A percentile compares a stretch with the other conserved stretches of the same genome.
phyloP scores from a whole-genome alignment of 1,140 invertebrate species.

The Halotydeus destructor region DNA sequence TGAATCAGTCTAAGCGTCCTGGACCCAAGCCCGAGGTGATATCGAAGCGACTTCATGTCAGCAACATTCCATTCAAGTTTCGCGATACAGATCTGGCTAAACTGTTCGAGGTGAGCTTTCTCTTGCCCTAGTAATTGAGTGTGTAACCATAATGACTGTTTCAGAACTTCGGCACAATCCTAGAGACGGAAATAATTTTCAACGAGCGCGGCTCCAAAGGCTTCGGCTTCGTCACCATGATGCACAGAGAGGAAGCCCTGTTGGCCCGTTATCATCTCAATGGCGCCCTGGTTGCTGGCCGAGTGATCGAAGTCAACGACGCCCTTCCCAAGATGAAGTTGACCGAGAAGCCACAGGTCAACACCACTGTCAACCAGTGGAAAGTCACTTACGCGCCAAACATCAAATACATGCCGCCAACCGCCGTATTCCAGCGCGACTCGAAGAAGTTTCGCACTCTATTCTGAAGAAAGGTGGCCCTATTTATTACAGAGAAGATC shows the following conservation, averaged over 20 bases:
- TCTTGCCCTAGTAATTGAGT: slow-evolving; percentile 6
- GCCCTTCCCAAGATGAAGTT: neutral
- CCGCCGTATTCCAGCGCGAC: too few species aligned
- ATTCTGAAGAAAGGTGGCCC: too few species aligned
- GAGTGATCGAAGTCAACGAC: neutral
- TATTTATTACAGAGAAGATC: too few species aligned
- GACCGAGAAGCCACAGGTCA: too few species aligned
- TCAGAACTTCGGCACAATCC: slow-evolving; percentile 90
- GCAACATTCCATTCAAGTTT: slow-evolving; percentile 97
- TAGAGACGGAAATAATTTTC: slow-evolving; percentile 99
- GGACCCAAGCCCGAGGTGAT: too few species aligned
- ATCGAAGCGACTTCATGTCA: slow-evolving; percentile 67
- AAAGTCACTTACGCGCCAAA: too few species aligned
- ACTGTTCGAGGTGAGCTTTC: slow-evolving; percentile 80
- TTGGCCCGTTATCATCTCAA: neutral
- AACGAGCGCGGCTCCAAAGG: slow-evolving; percentile 97
- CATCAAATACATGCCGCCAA: too few species aligned
- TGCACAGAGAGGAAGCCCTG: neutral
- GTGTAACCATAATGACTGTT: slow-evolving; percentile 29
- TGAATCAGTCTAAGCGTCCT: too few species aligned
- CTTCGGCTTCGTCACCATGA: neutral
- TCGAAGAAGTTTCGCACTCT: too few species aligned
- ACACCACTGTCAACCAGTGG: too few species aligned
- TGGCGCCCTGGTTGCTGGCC: neutral
- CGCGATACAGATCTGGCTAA: slow-evolving; percentile 88